Conservation (phyloP, 2,113 vertebrate genomes). For the Nesogale talazaci region DNA sequence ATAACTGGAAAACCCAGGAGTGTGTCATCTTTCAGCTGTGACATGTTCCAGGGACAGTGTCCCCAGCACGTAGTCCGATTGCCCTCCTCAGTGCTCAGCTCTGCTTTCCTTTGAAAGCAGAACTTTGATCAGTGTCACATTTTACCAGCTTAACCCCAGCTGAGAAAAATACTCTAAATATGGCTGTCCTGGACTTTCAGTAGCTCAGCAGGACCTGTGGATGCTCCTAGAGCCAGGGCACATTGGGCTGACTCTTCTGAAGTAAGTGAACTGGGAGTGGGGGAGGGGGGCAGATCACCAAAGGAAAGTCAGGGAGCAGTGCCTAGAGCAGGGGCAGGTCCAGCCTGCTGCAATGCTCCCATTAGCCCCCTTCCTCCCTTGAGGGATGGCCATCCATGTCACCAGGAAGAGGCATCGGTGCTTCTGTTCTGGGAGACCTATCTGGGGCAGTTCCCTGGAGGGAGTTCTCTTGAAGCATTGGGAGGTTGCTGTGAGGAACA, state of each 20-base stretch:
- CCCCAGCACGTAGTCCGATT: neutral
- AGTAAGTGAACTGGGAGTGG: neutral
- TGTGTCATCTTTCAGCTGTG: neutral
- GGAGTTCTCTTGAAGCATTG: neutral
- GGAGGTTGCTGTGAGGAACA: neutral
- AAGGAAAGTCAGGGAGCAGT: neutral
- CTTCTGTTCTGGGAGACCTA: rapidly evolving
- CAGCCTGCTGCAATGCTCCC: rapidly evolving
- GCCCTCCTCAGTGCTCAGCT: neutral
- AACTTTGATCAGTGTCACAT: neutral
- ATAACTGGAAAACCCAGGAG: neutral
- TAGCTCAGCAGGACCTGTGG: neutral
- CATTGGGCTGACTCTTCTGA: neutral
- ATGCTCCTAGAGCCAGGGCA: neutral
- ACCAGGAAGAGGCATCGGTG: rapidly evolving
- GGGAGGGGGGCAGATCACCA: rapidly evolving
- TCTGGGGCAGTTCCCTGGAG: neutral
- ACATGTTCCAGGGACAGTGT: neutral
- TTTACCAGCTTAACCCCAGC: neutral
- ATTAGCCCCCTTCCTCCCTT: rapidly evolving
- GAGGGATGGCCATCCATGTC: neutral
- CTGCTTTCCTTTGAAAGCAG: too few relatives aligned
- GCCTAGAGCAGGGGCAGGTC: neutral
- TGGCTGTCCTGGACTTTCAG: neutral
- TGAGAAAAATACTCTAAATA: neutral